Percentiles rank a stretch among this genome's conserved stretches.
Evolutionary conservation across 2,797 vertebrate species (phyloP).

Genomic region (Scolopax bukidnonensis): DNA sequence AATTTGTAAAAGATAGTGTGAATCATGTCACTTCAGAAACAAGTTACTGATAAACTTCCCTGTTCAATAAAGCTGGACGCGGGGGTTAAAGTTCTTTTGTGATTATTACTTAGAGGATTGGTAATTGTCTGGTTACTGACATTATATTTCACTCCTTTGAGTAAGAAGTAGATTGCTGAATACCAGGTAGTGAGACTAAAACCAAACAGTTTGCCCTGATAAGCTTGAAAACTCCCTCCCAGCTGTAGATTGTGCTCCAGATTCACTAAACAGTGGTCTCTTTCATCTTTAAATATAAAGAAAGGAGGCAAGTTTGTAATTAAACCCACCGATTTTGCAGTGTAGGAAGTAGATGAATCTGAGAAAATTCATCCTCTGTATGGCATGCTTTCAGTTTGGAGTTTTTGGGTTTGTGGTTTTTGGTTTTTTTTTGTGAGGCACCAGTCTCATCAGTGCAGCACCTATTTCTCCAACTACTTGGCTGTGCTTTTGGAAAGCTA

Average conservation of each 20-base stretch:
- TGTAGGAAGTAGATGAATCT: accelerated
- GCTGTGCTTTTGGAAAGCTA: neutral
- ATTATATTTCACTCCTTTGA: neutral
- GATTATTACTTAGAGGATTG: neutral
- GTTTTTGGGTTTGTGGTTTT: neutral
- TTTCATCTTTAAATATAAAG: neutral
- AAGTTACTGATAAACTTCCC: neutral
- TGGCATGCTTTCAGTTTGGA: accelerated
- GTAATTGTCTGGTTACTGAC: neutral
- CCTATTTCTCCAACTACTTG: accelerated
- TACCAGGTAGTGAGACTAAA: neutral
- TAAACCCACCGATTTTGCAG: neutral
- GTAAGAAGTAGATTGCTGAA: neutral
- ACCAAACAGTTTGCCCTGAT: neutral
- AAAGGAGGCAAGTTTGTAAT: neutral
- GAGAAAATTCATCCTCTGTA: neutral
- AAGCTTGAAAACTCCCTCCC: neutral
- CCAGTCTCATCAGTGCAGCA: neutral
- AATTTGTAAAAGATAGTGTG: neutral
- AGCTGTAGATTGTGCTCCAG: neutral
- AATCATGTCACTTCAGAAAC: neutral
- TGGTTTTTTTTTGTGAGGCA: neutral
- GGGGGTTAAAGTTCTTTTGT: neutral
- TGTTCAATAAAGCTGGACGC: neutral
- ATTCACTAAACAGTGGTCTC: neutral